Percentiles rank a stretch among this genome's conserved stretches.
These are phyloP conservation scores for Drosophila meridiana DNA, from an alignment of 2,888 invertebrate species.

Conservation along the genomic window DNA sequence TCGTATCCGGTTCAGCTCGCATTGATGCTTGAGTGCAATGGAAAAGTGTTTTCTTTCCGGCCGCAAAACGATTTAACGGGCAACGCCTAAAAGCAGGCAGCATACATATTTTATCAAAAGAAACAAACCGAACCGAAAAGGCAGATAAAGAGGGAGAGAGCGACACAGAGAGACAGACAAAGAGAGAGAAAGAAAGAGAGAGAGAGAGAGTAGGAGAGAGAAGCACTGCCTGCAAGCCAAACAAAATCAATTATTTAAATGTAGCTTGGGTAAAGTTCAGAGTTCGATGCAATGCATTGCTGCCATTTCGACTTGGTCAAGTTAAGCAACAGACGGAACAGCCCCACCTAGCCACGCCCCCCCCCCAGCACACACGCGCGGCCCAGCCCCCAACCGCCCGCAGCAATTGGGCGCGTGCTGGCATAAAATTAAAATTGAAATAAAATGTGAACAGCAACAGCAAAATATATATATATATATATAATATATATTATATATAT, in stretches of 20 bases:
- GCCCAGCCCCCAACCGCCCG: not conserved
- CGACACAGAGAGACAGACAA: not conserved
- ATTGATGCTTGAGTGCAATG: not conserved
- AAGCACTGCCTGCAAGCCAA: constrained; percentile 19
- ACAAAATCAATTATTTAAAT: constrained; percentile 76
- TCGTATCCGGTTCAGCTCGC: not conserved
- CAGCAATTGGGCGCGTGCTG: constrained; percentile 23
- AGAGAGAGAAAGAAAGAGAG: not conserved
- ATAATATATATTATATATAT: not conserved
- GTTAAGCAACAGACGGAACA: not conserved
- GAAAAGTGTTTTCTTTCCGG: constrained; percentile 15
- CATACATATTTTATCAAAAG: constrained; percentile 42
- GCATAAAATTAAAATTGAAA: constrained; percentile 70
- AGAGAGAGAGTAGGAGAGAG: not conserved
- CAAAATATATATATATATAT: not conserved
- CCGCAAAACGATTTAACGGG: constrained; percentile 18
- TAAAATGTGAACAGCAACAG: constrained; percentile 35
- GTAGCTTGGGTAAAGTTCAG: constrained; percentile 53
- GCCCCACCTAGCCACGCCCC: constrained; percentile 1
- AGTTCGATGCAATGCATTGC: constrained; percentile 51
- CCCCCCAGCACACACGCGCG: not conserved
- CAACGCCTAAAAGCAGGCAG: constrained; percentile 55
- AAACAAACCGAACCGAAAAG: not conserved
- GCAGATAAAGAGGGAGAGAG: not conserved
- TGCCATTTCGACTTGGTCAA: constrained; percentile 36